These are phyloP conservation scores for Podarcis cretensis DNA, from an alignment of 2,113 vertebrate species.

Conservation along the genomic window DNA sequence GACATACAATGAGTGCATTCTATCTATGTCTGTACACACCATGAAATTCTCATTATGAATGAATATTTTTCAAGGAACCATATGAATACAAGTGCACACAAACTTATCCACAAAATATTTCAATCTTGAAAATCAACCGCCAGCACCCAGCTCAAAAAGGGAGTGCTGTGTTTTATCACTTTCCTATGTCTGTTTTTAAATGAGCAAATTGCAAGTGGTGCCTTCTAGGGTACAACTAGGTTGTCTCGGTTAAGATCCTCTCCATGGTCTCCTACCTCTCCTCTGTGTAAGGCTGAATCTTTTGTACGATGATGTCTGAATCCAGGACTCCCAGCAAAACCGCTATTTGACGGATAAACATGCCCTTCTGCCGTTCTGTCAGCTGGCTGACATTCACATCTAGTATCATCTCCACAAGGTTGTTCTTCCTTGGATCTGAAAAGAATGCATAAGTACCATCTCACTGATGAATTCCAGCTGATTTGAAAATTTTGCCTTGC, in stretches of 20 bases:
- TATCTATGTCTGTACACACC: background rate
- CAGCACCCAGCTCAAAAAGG: background rate
- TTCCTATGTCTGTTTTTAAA: background rate
- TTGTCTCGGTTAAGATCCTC: background rate
- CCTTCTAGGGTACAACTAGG: background rate
- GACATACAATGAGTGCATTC: background rate
- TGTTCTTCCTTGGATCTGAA: conserved; percentile 87
- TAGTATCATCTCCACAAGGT: conserved; percentile 95
- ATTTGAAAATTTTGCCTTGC: background rate
- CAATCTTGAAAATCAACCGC: background rate
- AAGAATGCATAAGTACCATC: background rate
- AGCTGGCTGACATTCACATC: conserved; percentile 91
- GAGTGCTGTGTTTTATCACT: background rate
- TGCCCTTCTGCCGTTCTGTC: conserved; percentile 91
- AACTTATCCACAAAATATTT: background rate
- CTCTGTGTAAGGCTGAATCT: conserved; percentile 92
- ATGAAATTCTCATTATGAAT: background rate
- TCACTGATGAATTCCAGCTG: too few species aligned
- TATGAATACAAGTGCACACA: background rate
- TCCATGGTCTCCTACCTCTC: conserved; percentile 81
- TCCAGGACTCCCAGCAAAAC: conserved; percentile 94
- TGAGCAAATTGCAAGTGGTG: too few species aligned
- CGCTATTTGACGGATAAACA: conserved; percentile 95
- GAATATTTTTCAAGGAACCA: background rate
- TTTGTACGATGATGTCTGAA: conserved; percentile 93